Conservation (phyloP, 2,113 vertebrate genomes). For the Hippopotamus amphibius region DNA sequence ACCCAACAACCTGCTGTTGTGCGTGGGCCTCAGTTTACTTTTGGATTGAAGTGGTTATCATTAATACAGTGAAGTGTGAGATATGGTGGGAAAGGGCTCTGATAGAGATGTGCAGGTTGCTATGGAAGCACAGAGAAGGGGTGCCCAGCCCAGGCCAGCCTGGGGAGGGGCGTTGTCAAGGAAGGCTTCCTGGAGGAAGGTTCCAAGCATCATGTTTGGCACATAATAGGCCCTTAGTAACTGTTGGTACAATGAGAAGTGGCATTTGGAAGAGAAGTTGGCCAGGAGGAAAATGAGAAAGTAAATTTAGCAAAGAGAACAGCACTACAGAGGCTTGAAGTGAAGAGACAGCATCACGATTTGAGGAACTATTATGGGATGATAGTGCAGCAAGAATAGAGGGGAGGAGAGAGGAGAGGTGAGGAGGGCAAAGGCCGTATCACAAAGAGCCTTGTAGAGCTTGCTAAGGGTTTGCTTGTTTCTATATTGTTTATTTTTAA, state of each 20-base stretch:
- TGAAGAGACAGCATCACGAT: accelerated
- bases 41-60: not conserved
- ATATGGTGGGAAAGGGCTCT: not conserved
- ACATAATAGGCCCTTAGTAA: not conserved
- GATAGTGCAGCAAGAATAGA: not conserved
- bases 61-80: not conserved
- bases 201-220: not conserved
- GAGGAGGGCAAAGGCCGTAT: not conserved
- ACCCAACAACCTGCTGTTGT: not conserved
- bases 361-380: accelerated
- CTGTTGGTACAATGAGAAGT: not conserved
- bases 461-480: not conserved
- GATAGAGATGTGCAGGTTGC: not conserved
- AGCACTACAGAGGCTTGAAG: not conserved
- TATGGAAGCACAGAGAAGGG: not conserved
- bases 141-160: too few relatives aligned
- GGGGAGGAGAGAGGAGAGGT: not conserved
- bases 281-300: not conserved
- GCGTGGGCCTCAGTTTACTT: not conserved
- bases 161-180: not conserved
- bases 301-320: not conserved
- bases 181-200: not conserved
- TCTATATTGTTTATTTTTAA: not conserved
- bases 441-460: not conserved
- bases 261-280: not conserved